These are phyloP conservation scores for Thymallus thymallus DNA, from an alignment of 2,113 vertebrate species.

Conservation along the genomic window DNA sequence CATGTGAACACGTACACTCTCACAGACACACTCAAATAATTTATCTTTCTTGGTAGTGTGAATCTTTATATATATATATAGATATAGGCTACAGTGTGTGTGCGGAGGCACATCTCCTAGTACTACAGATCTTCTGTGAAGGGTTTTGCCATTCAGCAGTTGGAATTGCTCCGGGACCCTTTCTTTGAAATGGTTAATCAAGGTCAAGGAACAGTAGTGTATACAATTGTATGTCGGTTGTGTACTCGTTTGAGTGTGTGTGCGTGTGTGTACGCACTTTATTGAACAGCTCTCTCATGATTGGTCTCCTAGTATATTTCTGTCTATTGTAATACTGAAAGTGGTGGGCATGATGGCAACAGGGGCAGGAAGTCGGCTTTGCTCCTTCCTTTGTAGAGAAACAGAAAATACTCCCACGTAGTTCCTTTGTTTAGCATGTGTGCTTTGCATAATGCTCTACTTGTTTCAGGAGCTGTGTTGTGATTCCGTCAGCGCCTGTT, in stretches of 20 bases:
- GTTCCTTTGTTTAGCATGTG: constrained; percentile 13
- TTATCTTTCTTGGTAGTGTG: background rate
- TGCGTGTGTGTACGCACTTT: constrained; percentile 1
- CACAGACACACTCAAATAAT: background rate
- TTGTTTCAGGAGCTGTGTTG: background rate
- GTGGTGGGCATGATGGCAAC: constrained; percentile 53
- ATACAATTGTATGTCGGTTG: constrained; percentile 26
- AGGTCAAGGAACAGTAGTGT: constrained; percentile 1
- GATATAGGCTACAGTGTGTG: too few relatives aligned
- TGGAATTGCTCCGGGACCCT: background rate
- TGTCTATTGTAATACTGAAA: constrained; percentile 53
- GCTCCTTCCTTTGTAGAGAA: constrained; percentile 25
- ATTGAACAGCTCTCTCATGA: constrained; percentile 22
- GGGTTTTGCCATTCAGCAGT: too few relatives aligned
- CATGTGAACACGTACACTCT: background rate
- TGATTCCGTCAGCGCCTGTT: background rate
- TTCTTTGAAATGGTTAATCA: constrained; percentile 14
- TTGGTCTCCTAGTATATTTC: constrained; percentile 29
- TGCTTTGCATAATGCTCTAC: background rate
- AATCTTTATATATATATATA: too few relatives aligned
- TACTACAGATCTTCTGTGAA: too few relatives aligned
- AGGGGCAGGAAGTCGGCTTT: constrained; percentile 29
- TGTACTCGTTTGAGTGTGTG: background rate
- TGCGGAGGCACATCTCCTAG: background rate
- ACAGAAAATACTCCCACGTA: constrained; percentile 27